Evolutionary conservation across 2,113 vertebrate genomes (phyloP), one percentile per base, ranked within the genome.

Genomic region (Myotis davidii): DNA sequence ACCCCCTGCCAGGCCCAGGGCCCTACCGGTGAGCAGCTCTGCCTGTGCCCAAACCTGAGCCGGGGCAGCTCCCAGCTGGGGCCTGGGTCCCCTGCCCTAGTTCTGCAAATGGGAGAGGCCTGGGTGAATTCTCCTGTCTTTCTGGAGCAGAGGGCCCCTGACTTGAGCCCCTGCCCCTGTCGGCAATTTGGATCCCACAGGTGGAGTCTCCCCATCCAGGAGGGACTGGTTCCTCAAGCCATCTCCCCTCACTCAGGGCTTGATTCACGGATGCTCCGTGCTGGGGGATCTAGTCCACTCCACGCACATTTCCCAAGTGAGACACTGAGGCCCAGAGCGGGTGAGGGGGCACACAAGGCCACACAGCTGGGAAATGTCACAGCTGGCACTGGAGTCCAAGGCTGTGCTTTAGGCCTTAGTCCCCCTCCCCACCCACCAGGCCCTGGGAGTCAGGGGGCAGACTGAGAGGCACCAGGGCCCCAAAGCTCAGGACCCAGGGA

Each of bases 11-110:
- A 0, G 12, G 14, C 23, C 96, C 97, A 0, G 98, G 98, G 1
- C 98, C 94, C 0, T 98, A 98, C 97, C 88, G 32, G 99, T 99
- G 72, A 98, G 98, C 4, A 20, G 0, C 8, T 2, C 1, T 3
- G 1, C 61, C 39, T 25, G 42, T 4, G 18, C 69, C 32, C 50
- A 64, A 25, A 13, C 67, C 6, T 3, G 29, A 54, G 29, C 25
- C 45, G 1, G 0, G 20, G 25, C n/a, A 52, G 74, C 72, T 73
- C 7, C 27, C 11, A 12, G 67, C 27, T 16, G 37, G 45, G 6
- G 4, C 23, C 56, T 64, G 77, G 29, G 13, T 23, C 18, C 59
- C n/a, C 32, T 2, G 9, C 9, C 45, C 23, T 7, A 20, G 76
- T 20, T 37, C 61, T 16, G 16, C 79, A 59, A 18, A 0, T 13